Base-by-base conservation (phyloP, 1,140 invertebrate species). In the Venustaconcha ellipsiformis region DNA sequence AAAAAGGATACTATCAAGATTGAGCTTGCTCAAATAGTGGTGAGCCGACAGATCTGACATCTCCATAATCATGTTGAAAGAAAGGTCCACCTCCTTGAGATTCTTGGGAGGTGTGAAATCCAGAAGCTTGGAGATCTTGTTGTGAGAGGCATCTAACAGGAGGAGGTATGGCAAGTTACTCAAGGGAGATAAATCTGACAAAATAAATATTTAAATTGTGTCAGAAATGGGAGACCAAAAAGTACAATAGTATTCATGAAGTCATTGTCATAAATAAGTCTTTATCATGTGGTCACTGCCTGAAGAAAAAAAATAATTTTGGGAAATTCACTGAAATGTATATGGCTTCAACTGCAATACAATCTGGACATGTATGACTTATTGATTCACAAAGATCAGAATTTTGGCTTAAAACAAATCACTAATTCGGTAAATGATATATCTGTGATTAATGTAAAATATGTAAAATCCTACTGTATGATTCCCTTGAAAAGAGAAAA, bases 81-180 rank as follows among this genome's bases (percentile, higher is more conserved):
- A 88, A 30, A 89, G 78, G 70, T 89, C 83, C n/a, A 85, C 89
- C 71, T 84, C 77, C 72, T 87, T 86, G 20, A 90, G 80, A 67
- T 88, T 90, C 14, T 79, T 78, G 17, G 88, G 87, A 55, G 88
- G 88, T 58, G 75, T 77, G 73, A 90, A 89, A 68, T 89, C 86
- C 26, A 90, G 82, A 11, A 89, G 77, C 18, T 77, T 83, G 14
- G 74, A 70, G 20, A 90, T 78, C 69, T 86, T 80, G 82, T 90
- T 90, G 78, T 90, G 85, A 18, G 89, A 90, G 6, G 82, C 88
- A 82, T 89, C 86, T 55, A 90, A 69, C 48, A 85, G 78, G n/a
- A 90, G 76, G 30, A 90, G 78, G 74, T 87, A 79, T 26, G 79
- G 80, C 57, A 90, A 78, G 63, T 84, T 82, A 37, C 86, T 81